Evolutionary conservation across 1,140 invertebrate genomes (phyloP).

Genomic region (Pogonus chalceus): DNA sequence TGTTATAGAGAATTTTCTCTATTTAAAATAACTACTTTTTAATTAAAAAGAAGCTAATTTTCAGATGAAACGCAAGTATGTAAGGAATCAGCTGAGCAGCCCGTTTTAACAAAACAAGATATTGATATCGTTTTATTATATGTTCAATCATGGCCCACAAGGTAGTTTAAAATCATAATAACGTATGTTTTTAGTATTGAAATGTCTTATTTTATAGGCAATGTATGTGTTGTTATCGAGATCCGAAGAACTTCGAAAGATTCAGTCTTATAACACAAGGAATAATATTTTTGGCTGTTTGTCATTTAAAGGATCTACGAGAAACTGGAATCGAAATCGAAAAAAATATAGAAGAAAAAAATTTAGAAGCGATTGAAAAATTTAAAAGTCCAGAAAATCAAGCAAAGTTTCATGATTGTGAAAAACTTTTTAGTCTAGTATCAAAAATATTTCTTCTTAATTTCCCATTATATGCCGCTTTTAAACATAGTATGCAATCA

Average conservation of each 20-base stretch:
- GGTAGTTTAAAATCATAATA: constrained; percentile 19
- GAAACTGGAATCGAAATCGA: constrained; percentile 42
- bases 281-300: constrained; percentile 61
- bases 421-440: constrained; percentile 65
- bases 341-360: constrained; percentile 18
- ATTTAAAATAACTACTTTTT: constrained; percentile 8
- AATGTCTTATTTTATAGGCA: constrained; percentile 48
- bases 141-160: constrained; percentile 33
- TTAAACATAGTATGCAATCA: constrained; percentile 70
- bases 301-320: constrained; percentile 59
- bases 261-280: constrained; percentile 79
- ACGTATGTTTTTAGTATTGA: constrained; percentile 7
- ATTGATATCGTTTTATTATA: constrained; percentile 30
- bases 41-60: constrained; percentile 18
- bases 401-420: constrained; percentile 44
- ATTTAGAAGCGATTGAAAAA: constrained; percentile 15
- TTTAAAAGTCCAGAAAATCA: constrained; percentile 23
- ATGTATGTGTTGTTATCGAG: constrained; percentile 86
- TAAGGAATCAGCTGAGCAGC: constrained; percentile 29
- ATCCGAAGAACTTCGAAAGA: constrained; percentile 80
- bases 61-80: constrained; percentile 31
- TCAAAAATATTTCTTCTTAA: constrained; percentile 77
- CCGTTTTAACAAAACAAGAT: constrained; percentile 28
- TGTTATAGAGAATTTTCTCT: constrained; percentile 12
- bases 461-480: constrained; percentile 86